Evolutionary conservation across 1,140 invertebrate species (phyloP), one percentile per base, ranked within the genome.

Genomic region (Penaeus indicus): DNA sequence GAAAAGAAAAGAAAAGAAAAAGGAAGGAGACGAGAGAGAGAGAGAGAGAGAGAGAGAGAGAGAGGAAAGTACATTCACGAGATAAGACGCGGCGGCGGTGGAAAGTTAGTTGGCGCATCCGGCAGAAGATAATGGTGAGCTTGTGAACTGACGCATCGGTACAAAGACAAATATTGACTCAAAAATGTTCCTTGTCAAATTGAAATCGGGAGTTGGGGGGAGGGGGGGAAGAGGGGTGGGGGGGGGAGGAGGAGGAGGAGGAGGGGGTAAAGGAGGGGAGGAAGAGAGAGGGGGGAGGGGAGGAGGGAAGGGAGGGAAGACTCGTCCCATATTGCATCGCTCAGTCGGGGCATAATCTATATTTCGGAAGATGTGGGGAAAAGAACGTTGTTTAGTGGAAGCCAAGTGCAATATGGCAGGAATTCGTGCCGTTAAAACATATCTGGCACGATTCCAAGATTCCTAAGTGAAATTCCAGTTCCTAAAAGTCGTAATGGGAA

Each of bases 401-500:
- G 75, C 42, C 69, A 75, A 82, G 79, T 62, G 86, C 81, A 88
- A 88, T 88, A 88, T 82, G 80, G 86, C 67, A 77, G 81, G 86
- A 88, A 88, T 88, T 88, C 81, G 82, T 62, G 67, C 87, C 81
- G 87, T 89, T 89, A 89, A 85, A 89, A 89, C 88, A 85, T 89
- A 89, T 89, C 88, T 89, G 88, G 88, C 88, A 42, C 88, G 78
- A 89, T 89, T 89, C 88, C 88, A 89, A 85, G 78, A 89, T 89
- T 89, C 88, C 84, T 84, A 89, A 89, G 88, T 89, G 88, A 89
- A 89, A 89, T 89, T 89, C 88, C 88, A 80, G 84, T 89, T 89
- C 88, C 88, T 89, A 89, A 89, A 89, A 89, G 88, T 89, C 88
- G 88, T 85, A 89, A 89, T 89, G 88, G 88, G 84, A 89, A 89